Conservation (phyloP, 2,797 vertebrate genomes). For the Sebastes goodei region DNA sequence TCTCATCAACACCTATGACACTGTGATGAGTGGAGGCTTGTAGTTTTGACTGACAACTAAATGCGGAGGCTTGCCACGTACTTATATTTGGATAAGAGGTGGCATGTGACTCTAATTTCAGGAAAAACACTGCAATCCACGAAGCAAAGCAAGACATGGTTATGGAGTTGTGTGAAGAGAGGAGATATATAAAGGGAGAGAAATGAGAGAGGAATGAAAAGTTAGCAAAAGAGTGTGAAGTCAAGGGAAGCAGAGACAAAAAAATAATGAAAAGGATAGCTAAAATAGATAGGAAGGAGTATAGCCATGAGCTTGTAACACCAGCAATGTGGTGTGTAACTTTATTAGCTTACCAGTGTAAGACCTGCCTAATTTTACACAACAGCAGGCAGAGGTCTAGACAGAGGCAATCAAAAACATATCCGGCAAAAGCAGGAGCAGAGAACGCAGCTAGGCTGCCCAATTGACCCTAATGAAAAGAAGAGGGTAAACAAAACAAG, state of each 20-base stretch:
- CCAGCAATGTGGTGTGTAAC: neutral
- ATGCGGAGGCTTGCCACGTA: conserved; percentile 48
- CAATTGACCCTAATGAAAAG: conserved; percentile 61
- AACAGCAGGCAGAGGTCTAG: conserved; percentile 30
- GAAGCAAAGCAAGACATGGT: conserved; percentile 18
- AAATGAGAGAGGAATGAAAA: conserved; percentile 10
- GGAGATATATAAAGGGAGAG: neutral
- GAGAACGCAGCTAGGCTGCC: conserved; percentile 43
- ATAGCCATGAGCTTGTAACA: neutral
- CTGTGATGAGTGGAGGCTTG: conserved; percentile 63
- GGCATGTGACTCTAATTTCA: conserved; percentile 56
- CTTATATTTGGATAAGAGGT: conserved; percentile 69
- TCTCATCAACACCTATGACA: conserved; percentile 73
- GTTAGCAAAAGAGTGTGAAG: conserved; percentile 29
- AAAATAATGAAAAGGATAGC: neutral
- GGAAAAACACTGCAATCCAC: conserved; percentile 46
- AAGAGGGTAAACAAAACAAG: conserved; percentile 53
- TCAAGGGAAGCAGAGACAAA: conserved; percentile 13
- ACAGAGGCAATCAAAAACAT: conserved; percentile 46
- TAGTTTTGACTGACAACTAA: conserved; percentile 71
- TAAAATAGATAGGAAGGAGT: conserved; percentile 1
- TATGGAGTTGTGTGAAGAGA: conserved; percentile 5
- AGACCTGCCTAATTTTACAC: conserved; percentile 12
- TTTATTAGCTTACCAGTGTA: conserved; percentile 17
- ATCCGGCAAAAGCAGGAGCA: conserved; percentile 30